Percentiles rank a stretch among this genome's conserved stretches.
These are phyloP conservation scores for Eupithecia pulchellata DNA, from an alignment of 2,888 invertebrate species.

Conservation along the genomic window DNA sequence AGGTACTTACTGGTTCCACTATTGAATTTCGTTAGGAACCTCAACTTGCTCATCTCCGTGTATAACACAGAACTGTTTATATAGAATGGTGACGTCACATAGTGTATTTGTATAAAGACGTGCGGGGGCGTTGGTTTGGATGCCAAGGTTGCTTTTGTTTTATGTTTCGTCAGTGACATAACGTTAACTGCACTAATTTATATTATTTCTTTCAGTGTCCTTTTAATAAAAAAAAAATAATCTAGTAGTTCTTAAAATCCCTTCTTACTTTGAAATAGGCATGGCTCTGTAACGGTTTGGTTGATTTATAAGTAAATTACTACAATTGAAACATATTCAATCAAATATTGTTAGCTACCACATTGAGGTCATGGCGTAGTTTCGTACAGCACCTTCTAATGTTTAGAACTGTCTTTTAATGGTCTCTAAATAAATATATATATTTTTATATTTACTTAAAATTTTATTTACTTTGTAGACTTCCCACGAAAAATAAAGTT, in stretches of 20 bases:
- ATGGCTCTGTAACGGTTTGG: not conserved
- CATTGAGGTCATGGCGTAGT: not conserved
- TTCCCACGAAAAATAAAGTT: not conserved
- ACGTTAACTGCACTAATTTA: conserved; percentile 9
- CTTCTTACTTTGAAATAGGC: not conserved
- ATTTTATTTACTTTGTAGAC: not conserved
- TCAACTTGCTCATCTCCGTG: conserved; percentile 42
- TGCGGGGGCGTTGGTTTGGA: conserved; percentile 49
- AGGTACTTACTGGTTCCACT: not conserved
- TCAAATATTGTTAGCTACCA: not conserved
- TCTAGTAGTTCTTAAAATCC: not conserved
- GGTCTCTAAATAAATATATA: not conserved
- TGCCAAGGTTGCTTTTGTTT: conserved; percentile 63
- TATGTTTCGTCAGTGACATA: conserved; percentile 43
- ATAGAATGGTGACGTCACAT: conserved; percentile 51
- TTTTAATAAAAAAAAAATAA: not conserved
- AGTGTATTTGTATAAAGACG: conserved; percentile 55
- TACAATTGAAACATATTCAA: not conserved
- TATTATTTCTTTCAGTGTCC: not conserved
- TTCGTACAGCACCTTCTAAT: not conserved
- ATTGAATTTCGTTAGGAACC: conserved; percentile 1
- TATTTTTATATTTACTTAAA: not conserved
- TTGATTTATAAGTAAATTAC: not conserved
- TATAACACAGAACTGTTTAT: conserved; percentile 30
- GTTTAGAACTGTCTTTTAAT: not conserved